Base-by-base conservation (phyloP, 2,888 invertebrate genomes). In the Phyllotreta cruciferae region DNA sequence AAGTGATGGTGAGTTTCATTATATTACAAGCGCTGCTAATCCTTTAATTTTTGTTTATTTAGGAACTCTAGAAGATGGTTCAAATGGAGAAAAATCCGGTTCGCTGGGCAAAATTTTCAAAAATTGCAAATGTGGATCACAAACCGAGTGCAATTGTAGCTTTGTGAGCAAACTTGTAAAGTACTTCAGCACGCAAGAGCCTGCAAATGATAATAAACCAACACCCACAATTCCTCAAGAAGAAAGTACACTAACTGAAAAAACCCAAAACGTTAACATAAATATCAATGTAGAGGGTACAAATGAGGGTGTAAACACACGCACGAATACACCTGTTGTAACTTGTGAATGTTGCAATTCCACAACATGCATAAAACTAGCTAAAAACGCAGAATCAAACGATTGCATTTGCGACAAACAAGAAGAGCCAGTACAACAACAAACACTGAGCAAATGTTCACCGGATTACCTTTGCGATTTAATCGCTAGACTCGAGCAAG, bases 101-200 rank as follows among this genome's bases (percentile, higher is more conserved):
- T 66, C 70, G 0, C 38, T 70, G 14, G 61, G 47, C 6, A 63
- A 52, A 56, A 55, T 69, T 0, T 69, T 70, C 34, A 56, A 55
- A 7, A 66, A 66, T 56, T 70, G 70, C 42, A 56, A 56, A 42
- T 70, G 70, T 44, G 64, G 53, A 6, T 11, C 56, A 8, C 39
- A 66, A 38, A 39, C 38, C 3, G 53, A 13, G 4, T 69, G 69
- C 44, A 62, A 62, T 6, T 73, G 73, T 50, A 54, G 58, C 11
- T 72, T 73, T 58, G 73, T 73, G 1, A 61, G 70, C 10, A 71
- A 70, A 41, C 56, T 73, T 8, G 35, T 69, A 35, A 47, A 64
- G 6, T 70, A 67, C 45, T 70, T 73, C 45, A 45, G 56, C 14
- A 47, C 49, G 41, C 53, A 60, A 9, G 57, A 62, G n/a, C n/a